Conservation (phyloP, 2,797 vertebrate species). For the Amazonetta brasiliensis region DNA sequence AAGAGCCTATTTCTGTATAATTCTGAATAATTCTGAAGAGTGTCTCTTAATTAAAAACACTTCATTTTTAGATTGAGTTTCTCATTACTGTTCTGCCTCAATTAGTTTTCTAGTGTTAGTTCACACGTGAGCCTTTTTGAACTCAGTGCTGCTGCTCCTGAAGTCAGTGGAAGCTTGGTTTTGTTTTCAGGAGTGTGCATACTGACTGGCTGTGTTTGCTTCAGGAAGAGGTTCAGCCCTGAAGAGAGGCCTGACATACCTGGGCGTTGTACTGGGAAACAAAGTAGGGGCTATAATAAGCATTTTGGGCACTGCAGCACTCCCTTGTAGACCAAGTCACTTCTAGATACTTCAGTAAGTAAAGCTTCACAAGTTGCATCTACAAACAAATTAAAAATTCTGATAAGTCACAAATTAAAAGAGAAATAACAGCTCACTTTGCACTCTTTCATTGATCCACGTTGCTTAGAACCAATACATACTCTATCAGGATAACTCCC, state of each 20-base stretch:
- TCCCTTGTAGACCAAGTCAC: background rate
- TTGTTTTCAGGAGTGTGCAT: background rate
- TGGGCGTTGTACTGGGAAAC: background rate
- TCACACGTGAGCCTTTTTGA: constrained; percentile 17
- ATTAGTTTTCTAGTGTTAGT: constrained; percentile 13
- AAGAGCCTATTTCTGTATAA: constrained; percentile 1
- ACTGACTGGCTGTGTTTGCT: background rate
- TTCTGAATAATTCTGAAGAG: background rate
- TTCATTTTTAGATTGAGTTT: constrained; percentile 48
- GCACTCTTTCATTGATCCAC: background rate
- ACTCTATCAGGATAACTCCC: background rate
- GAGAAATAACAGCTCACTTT: background rate
- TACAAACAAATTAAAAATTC: background rate
- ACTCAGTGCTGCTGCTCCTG: background rate
- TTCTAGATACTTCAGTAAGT: background rate
- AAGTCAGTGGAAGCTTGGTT: background rate
- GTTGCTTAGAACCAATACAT: background rate
- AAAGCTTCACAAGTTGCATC: background rate
- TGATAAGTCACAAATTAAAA: background rate
- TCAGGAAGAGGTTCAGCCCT: background rate
- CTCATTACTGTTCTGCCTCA: constrained; percentile 12
- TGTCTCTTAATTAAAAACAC: constrained; percentile 40
- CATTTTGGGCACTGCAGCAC: background rate
- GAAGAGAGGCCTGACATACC: background rate
- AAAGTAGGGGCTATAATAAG: background rate